Base-by-base conservation (phyloP, 2,888 invertebrate genomes). In the Choristoneura rosaceana region DNA sequence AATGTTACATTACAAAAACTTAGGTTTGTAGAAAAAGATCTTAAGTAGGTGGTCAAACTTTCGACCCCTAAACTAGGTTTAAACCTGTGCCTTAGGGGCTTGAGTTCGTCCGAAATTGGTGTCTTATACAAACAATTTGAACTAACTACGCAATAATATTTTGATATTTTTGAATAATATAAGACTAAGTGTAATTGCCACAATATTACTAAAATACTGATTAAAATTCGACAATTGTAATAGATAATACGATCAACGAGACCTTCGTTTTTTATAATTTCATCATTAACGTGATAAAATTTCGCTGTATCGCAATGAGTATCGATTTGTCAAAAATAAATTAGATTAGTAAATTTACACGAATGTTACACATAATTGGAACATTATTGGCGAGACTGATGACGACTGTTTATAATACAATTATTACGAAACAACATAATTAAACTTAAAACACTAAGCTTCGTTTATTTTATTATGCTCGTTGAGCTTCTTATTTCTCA, bases 271-370 rank as follows among this genome's bases (percentile, higher is more conserved):
- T 64, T 64, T 65, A 52, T 59, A 65, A 60, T 62, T 62, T 62
- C 58, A 58, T 58, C 45, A 58, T 34, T 65, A 15, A 45, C 9
- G 3, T 34, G 69, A 63, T 67, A 71, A 71, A n/a, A 71, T 67
- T 45, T 34, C 34, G 17, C 61, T 55, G 50, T 62, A 71, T 71
- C 66, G 33, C 10, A 3, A 12, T 60, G 33, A 60, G 8, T 66
- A 71, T 17, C 4, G 10, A 63, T 25, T 71, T 58, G 9, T 12
- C 66, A 43, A n/a, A 41, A 65, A 65, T 60, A 33, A 47, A 65
- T 17, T 17, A 55, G 61, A 50, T 66, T 61, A 47, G 47, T 38
- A 45, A 7, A 60, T 60, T 68, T 17, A 25, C 34, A 38, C n/a
- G 59, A n/a, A 41, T 3, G 47, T n/a, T 14, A 50, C 38, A 61